These are phyloP conservation scores for Drosophila cyrtoloma DNA, from an alignment of 2,888 invertebrate species.

Conservation along the genomic window DNA sequence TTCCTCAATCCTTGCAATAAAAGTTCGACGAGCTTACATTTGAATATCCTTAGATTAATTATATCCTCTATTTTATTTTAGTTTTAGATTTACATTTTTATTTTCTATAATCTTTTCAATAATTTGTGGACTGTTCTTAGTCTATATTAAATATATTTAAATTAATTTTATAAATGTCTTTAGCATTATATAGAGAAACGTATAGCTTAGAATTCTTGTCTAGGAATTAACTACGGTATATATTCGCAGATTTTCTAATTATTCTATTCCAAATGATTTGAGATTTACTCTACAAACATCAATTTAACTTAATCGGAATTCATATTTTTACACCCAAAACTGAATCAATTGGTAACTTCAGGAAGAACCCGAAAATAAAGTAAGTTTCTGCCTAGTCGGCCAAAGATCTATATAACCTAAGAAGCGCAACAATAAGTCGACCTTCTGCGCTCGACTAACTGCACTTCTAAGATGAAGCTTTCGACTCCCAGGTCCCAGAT, in stretches of 20 bases:
- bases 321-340: background rate
- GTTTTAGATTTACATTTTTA: background rate
- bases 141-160: background rate
- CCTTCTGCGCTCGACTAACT: conserved; percentile 34
- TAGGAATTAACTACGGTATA: background rate
- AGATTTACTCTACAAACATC: background rate
- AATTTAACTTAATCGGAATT: background rate
- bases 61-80: background rate
- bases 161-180: too few relatives aligned
- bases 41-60: background rate
- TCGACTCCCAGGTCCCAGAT: conserved; percentile 37
- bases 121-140: background rate
- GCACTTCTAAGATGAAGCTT: conserved; percentile 49
- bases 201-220: background rate
- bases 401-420: background rate
- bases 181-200: background rate
- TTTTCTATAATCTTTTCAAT: background rate
- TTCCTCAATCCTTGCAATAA: background rate
- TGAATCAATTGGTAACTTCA: background rate
- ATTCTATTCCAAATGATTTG: background rate
- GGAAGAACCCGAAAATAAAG: background rate
- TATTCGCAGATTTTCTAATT: background rate
- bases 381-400: background rate
- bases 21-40: background rate
- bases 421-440: conserved; percentile 9